phyloP scores from a whole-genome alignment of 2,888 invertebrate species.

The Philaethria dido region DNA sequence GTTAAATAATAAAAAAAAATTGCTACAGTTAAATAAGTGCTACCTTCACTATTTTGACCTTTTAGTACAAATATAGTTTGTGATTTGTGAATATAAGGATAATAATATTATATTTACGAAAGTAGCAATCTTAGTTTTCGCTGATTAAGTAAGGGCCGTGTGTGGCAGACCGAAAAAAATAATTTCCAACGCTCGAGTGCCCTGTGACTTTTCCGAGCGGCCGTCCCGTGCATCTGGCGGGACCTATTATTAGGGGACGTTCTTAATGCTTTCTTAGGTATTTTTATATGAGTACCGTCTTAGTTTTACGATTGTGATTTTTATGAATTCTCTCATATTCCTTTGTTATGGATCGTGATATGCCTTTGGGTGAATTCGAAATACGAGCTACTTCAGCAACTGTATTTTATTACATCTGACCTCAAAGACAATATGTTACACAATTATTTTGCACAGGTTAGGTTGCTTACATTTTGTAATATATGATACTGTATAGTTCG shows the following conservation, averaged over 20 bases:
- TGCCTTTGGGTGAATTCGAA: conserved; percentile 74
- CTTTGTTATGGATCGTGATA: conserved; percentile 57
- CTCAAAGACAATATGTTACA: conserved; percentile 41
- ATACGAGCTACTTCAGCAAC: conserved; percentile 76
- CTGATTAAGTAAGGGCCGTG: conserved; percentile 80
- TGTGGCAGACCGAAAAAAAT: conserved; percentile 83
- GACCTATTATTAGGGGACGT: conserved; percentile 81
- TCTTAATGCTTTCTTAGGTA: conserved; percentile 81
- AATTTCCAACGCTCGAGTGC: conserved; percentile 80
- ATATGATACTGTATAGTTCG: not conserved
- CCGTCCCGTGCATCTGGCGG: conserved; percentile 83
- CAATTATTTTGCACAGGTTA: not conserved
- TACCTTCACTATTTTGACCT: not conserved
- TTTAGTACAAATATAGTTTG: not conserved
- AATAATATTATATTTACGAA: conserved; percentile 65
- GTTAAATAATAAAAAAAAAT: not conserved
- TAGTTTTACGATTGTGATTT: conserved; percentile 83
- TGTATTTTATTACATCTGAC: conserved; percentile 76
- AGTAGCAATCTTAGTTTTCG: conserved; percentile 69
- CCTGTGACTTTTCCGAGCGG: conserved; percentile 81
- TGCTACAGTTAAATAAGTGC: not conserved
- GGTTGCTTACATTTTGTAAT: not conserved
- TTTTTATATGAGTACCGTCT: conserved; percentile 79
- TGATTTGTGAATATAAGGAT: conserved; percentile 30
- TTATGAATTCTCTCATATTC: conserved; percentile 73